Percentiles rank a stretch among this genome's conserved stretches.
Evolutionary conservation across 2,888 invertebrate genomes (phyloP).

Genomic region (Drosophila tanythrix): DNA sequence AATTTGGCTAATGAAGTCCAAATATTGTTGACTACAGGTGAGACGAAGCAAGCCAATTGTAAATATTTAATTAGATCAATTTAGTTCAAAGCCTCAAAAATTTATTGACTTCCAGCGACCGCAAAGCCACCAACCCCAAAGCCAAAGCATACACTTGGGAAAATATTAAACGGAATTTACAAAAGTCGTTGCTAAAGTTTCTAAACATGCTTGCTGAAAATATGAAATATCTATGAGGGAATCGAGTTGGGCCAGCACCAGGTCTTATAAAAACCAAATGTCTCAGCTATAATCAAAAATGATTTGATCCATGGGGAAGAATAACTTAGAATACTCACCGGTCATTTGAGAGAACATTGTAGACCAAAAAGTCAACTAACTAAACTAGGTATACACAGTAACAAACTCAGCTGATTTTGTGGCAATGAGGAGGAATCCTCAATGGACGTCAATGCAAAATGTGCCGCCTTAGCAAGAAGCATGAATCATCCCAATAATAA

Average conservation of each 20-base stretch:
- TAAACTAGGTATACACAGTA: neutral
- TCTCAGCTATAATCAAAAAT: neutral
- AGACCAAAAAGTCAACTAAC: neutral
- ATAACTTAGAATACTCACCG: neutral
- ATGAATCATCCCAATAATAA: neutral
- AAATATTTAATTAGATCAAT: conserved; percentile 77
- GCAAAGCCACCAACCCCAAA: neutral
- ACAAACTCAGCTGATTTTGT: neutral
- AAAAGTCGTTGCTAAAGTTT: neutral
- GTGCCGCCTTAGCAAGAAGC: neutral
- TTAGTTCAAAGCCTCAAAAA: conserved; percentile 53
- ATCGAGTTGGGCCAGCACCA: neutral
- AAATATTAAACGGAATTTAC: neutral
- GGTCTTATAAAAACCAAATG: neutral
- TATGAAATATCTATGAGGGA: neutral
- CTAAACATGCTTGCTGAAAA: neutral
- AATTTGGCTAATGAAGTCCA: conserved; percentile 60
- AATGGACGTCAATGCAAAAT: neutral
- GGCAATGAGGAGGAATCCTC: neutral
- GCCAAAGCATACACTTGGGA: neutral
- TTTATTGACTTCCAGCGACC: conserved; percentile 51
- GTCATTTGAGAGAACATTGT: neutral
- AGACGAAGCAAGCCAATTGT: conserved; percentile 42
- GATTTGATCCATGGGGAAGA: neutral
- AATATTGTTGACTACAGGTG: conserved; percentile 26